Percentiles rank a stretch among this genome's conserved stretches.
Evolutionary conservation across 2,797 vertebrate genomes (phyloP).

Genomic region (Dendrocincla fuliginosa): DNA sequence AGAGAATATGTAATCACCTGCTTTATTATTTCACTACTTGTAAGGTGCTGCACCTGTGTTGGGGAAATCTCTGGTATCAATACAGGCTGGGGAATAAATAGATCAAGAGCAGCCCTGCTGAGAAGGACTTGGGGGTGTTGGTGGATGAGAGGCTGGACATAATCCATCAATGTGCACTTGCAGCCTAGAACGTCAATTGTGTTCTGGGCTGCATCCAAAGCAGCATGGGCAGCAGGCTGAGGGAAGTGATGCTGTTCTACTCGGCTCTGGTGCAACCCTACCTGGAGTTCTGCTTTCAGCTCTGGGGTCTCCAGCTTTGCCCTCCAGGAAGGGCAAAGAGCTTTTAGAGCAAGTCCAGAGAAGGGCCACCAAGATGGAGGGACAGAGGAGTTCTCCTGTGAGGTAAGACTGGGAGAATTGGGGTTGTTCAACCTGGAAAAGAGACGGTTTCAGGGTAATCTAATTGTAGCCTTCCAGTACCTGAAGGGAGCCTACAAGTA

Average conservation of each 20-base stretch:
- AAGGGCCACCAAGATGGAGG: background rate
- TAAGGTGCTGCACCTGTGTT: background rate
- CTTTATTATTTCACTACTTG: background rate
- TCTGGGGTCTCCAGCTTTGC: background rate
- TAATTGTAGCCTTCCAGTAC: background rate
- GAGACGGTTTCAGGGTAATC: background rate
- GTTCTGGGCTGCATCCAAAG: background rate
- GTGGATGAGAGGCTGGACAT: background rate
- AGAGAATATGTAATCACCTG: background rate
- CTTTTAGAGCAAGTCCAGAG: background rate
- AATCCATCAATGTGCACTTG: background rate
- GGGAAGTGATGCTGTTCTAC: background rate
- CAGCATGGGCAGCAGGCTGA: background rate
- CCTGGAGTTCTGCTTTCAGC: background rate
- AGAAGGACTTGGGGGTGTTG: background rate
- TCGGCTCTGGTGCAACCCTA: background rate
- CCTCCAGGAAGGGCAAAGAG: background rate
- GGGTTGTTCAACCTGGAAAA: background rate
- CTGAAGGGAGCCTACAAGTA: background rate
- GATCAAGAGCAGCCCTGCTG: background rate
- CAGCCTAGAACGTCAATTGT: background rate
- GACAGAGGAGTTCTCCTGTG: background rate
- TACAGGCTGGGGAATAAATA: background rate
- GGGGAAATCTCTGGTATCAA: background rate
- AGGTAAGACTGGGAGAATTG: background rate